These are phyloP conservation scores for Chiloscyllium plagiosum DNA, from an alignment of 2,113 vertebrate genomes.

Conservation along the genomic window DNA sequence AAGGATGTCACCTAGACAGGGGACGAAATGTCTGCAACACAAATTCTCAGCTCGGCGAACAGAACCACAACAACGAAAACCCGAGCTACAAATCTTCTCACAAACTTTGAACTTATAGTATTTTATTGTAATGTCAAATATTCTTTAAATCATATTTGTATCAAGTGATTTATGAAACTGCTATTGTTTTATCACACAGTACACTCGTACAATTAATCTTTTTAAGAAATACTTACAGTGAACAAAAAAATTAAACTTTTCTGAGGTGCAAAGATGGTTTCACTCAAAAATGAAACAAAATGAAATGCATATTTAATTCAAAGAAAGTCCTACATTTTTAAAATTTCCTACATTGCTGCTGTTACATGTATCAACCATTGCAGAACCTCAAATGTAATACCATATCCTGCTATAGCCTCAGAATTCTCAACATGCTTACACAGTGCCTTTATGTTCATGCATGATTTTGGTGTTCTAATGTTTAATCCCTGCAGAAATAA, in stretches of 20 bases:
- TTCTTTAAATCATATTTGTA: not conserved
- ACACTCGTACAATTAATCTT: not conserved
- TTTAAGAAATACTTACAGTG: not conserved
- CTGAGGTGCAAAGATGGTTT: not conserved
- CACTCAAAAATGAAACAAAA: not conserved
- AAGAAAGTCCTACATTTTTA: not conserved
- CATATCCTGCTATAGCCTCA: not conserved
- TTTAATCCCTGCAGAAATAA: not conserved
- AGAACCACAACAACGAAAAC: no score
- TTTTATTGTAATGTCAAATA: not conserved
- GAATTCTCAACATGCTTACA: not conserved
- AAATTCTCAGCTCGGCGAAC: no score
- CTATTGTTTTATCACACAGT: not conserved
- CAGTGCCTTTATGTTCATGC: not conserved
- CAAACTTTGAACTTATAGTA: not conserved
- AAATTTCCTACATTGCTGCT: not conserved
- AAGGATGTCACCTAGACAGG: no score
- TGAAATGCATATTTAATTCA: not conserved
- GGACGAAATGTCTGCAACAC: no score
- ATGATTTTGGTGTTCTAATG: not conserved
- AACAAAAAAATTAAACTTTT: not conserved
- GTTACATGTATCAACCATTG: not conserved
- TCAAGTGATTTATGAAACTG: not conserved
- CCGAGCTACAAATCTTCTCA: no score
- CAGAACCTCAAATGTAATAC: not conserved